Evolutionary conservation across 2,888 invertebrate genomes (phyloP), one percentile per base, ranked within the genome.

Genomic region (Sarcophaga rosellei): DNA sequence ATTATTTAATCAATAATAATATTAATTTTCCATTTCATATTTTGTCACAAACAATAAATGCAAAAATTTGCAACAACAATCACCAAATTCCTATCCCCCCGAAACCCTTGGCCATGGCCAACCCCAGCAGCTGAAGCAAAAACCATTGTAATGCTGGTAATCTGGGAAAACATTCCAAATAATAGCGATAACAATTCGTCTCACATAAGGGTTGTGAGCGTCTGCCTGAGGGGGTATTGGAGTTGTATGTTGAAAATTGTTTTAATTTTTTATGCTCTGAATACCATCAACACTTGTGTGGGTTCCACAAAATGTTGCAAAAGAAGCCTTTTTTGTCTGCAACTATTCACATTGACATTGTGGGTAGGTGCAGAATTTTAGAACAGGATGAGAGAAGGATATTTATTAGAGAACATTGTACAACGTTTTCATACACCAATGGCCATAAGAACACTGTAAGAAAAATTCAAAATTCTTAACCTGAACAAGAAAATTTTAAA

Each of bases 1-100:
- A 93, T 93, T 93, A 93, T 92, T 92, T 92, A 93, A 93, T 93
- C 93, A 93, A 92, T 93, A 93, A 92, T 93, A 93, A 92, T 92
- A 93, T 93, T 93, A 93, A 93, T 93, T 93, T 93, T 92, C 72
- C 92, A 91, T 92, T 92, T 93, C 92, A 92, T 92, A 92, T 92
- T 93, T 92, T 93, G 93, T 93, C 93, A 92, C 89, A 91, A 91
- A 90, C 93, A 92, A 93, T 93, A 93, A 92, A 92, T 91, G 91
- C 88, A 86, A 90, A 91, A 79, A 91, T 91, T 91, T 90, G 90
- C 69, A 75, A 66, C 89, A 88, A 88, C 91, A 61, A 21, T 23
- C 61, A 21, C 47, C 62, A 68, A 76, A 44, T 45, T 62, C 57
- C 10, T 61, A 12, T 20, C 25, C n/a, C n/a, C 35, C 21, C 53